phyloP scores from a whole-genome alignment of 2,113 vertebrate species.

The Rhineura floridana region DNA sequence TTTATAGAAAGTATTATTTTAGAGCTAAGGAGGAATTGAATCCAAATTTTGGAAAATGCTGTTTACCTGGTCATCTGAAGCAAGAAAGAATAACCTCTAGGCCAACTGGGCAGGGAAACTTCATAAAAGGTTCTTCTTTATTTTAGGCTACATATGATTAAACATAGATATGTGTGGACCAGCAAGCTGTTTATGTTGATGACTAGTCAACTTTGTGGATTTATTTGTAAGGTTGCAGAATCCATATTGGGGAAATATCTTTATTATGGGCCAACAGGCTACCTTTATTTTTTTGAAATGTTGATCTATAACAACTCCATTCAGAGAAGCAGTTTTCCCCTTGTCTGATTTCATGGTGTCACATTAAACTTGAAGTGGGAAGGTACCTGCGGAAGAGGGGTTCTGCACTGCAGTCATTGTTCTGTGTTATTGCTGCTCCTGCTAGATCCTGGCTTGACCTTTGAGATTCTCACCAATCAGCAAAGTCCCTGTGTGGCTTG shows the following conservation, averaged over 20 bases:
- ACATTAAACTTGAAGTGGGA: neutral
- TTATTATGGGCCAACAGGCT: too few relatives aligned
- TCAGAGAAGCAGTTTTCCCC: neutral
- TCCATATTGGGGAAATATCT: too few relatives aligned
- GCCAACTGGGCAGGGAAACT: neutral
- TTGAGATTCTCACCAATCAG: neutral
- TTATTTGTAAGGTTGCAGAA: neutral
- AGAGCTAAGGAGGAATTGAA: slow-evolving; percentile 4
- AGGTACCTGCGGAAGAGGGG: neutral
- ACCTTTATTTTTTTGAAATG: too few relatives aligned
- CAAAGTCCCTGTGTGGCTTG: neutral
- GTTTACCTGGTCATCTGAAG: neutral
- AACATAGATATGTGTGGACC: neutral
- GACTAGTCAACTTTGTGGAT: neutral
- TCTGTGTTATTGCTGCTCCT: neutral
- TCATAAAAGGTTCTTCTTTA: neutral
- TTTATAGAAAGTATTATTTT: neutral
- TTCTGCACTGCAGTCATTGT: neutral
- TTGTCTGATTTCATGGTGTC: neutral
- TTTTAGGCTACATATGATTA: neutral
- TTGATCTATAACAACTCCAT: neutral
- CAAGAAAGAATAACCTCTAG: neutral
- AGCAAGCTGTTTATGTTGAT: neutral
- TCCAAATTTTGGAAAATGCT: neutral
- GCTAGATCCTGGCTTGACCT: neutral